These are phyloP conservation scores for Scaptomyza polygonia DNA, from an alignment of 2,888 invertebrate genomes.

Conservation along the genomic window DNA sequence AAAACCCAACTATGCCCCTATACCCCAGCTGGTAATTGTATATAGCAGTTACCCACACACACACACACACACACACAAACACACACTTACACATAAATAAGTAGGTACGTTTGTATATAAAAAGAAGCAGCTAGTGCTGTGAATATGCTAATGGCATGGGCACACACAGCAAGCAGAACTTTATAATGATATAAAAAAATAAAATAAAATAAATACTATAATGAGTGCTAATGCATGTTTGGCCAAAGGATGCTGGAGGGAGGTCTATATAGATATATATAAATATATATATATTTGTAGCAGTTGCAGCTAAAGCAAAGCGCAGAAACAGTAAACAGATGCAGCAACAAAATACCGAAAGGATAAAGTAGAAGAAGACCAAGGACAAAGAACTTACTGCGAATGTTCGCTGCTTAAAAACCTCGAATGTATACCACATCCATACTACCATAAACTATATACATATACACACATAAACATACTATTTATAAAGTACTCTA, in stretches of 20 bases:
- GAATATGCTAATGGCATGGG: slow-evolving; percentile 24
- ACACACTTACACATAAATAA: slow-evolving; percentile 1
- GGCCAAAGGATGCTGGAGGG: not conserved
- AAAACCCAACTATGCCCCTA: slow-evolving; percentile 53
- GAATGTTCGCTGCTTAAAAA: slow-evolving; percentile 10
- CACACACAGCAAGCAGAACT: slow-evolving; percentile 3
- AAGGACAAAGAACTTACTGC: not conserved
- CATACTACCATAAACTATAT: not conserved
- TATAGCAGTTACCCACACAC: slow-evolving; percentile 3
- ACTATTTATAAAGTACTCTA: not conserved
- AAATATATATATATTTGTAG: not conserved
- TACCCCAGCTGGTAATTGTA: slow-evolving; percentile 26
- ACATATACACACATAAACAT: not conserved
- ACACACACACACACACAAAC: slow-evolving; percentile 2
- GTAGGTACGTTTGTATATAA: slow-evolving; percentile 9
- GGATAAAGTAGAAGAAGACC: slow-evolving; percentile 4
- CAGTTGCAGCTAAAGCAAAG: not conserved
- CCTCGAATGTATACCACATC: slow-evolving; percentile 11
- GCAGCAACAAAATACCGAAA: not conserved
- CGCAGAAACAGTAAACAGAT: not conserved
- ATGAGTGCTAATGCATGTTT: slow-evolving; percentile 49
- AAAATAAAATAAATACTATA: slow-evolving; percentile 35
- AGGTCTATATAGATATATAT: too few relatives aligned
- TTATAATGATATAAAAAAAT: slow-evolving; percentile 29
- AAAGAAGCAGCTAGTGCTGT: slow-evolving; percentile 20